These are phyloP conservation scores for Patiria miniata DNA, from an alignment of 35 echinoderm and acorn worm species.

Conservation along the genomic window DNA sequence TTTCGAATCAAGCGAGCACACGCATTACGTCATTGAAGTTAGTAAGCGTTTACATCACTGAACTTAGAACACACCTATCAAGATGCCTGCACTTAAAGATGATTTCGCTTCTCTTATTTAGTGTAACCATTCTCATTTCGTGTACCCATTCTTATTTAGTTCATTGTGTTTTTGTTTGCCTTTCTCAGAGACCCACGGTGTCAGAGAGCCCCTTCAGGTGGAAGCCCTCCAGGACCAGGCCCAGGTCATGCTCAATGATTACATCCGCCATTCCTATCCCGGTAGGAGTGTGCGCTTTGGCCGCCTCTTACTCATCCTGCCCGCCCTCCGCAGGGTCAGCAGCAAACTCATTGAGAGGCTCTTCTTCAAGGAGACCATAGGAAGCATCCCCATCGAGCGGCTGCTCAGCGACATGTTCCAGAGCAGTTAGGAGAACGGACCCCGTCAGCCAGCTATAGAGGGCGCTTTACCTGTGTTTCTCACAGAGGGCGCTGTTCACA, in stretches of 20 bases:
- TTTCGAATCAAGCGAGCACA: too few species aligned
- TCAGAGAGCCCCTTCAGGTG: slow-evolving; percentile 83
- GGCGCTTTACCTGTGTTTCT: neutral
- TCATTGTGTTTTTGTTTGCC: slow-evolving; percentile 4
- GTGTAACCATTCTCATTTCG: too few species aligned
- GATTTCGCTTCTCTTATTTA: too few species aligned
- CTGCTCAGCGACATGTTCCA: slow-evolving; percentile 97
- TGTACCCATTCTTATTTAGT: slow-evolving; percentile 6
- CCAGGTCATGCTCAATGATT: slow-evolving; percentile 97
- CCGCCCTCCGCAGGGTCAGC: slow-evolving; percentile 80
- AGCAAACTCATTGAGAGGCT: slow-evolving; percentile 81
- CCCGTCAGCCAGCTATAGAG: too few species aligned
- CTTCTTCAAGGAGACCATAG: slow-evolving; percentile 96
- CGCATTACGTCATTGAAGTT: too few species aligned
- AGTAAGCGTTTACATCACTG: too few species aligned
- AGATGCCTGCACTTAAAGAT: too few species aligned
- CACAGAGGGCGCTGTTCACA: slow-evolving; percentile 14
- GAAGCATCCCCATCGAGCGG: slow-evolving; percentile 89
- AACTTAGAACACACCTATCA: too few species aligned
- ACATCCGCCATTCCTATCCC: slow-evolving; percentile 73
- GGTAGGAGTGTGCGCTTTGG: slow-evolving; percentile 82
- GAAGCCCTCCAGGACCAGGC: slow-evolving; percentile 97
- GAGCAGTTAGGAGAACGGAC: slow-evolving; percentile 60
- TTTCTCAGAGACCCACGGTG: slow-evolving; percentile 79
- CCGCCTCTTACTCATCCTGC: slow-evolving; percentile 83